phyloP scores from a whole-genome alignment of 1,140 invertebrate species.

The Mya arenaria region DNA sequence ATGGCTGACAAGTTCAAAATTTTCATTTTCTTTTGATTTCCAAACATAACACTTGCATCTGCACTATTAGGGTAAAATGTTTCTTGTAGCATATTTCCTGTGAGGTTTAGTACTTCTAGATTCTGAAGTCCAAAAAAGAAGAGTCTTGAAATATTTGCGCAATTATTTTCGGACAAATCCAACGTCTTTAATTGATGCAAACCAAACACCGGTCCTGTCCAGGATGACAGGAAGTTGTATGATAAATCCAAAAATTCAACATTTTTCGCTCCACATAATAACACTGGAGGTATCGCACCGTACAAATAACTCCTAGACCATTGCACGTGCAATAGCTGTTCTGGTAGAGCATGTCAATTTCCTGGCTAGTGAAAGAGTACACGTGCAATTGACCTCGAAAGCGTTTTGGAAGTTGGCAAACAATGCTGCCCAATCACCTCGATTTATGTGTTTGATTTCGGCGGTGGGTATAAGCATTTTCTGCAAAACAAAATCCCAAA shows the following conservation, averaged over 20 bases:
- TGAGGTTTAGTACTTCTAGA: conserved; percentile 5
- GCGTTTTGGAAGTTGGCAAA: neutral
- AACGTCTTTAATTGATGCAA: neutral
- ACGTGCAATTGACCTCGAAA: neutral
- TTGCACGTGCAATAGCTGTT: neutral
- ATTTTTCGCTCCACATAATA: neutral
- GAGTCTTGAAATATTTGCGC: neutral
- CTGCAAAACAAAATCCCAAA: too few species aligned
- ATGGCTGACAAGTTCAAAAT: conserved; percentile 5
- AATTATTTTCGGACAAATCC: conserved; percentile 34
- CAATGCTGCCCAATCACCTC: too few species aligned
- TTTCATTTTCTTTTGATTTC: neutral
- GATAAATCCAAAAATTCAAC: conserved; percentile 20
- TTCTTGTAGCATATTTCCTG: conserved; percentile 8
- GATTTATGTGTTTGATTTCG: too few species aligned
- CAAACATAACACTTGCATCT: neutral
- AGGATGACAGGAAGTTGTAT: conserved; percentile 15
- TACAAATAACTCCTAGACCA: conserved; percentile 24
- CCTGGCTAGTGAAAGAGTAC: too few species aligned
- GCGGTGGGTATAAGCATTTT: too few species aligned
- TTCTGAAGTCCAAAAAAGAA: neutral
- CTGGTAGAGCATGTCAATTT: neutral
- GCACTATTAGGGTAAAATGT: neutral
- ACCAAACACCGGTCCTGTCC: neutral
- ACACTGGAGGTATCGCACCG: neutral